Evolutionary conservation across 1,140 invertebrate genomes (phyloP), one percentile per base, ranked within the genome.

Genomic region (Maniola jurtina): DNA sequence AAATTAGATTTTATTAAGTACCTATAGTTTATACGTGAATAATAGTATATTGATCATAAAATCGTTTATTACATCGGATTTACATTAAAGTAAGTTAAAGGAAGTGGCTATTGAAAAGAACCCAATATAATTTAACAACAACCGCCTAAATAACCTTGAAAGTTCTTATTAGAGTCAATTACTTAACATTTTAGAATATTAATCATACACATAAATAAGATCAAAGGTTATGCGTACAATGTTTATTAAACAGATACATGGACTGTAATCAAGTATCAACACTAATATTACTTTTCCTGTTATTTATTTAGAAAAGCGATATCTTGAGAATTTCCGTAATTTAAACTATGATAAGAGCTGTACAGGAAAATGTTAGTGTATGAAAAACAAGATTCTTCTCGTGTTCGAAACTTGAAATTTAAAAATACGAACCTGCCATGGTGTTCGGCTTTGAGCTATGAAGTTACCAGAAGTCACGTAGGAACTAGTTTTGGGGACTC

Each of bases 391-490:
- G 11, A n/a, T n/a, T n/a, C 52, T 55, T 35, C 11, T 54, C 34
- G 11, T 61, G 14, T 70, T 56, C 42, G 6, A 59, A 52, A 66
- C 62, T 67, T 56, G 36, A 60, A 71, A 68, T 68, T 64, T 36
- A 50, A 73, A 72, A 74, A 75, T 70, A 83, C 84, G 70, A 70
- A 88, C 85, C 82, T 73, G 85, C 85, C 85, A 88, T 88, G 33
- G 72, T 76, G 58, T 61, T 60, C 66, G 55, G 66, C 61, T 64
- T 2, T 25, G 25, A 25, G 4, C 25, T 25, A 2, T 25, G 25
- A 25, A 25, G 25, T 25, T 4, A 25, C 25, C 48, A 52, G 36
- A 76, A 79, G 80, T 88, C 85, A 88, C 85, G 85, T 88, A 81
- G 63, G 52, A 8, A 40, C 33, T 42, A 63, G 33, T n/a, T 42